A percentile compares a stretch with the other conserved stretches of the same genome.
These are phyloP conservation scores for Procapra przewalskii DNA, from an alignment of 2,113 vertebrate genomes.

Conservation along the genomic window DNA sequence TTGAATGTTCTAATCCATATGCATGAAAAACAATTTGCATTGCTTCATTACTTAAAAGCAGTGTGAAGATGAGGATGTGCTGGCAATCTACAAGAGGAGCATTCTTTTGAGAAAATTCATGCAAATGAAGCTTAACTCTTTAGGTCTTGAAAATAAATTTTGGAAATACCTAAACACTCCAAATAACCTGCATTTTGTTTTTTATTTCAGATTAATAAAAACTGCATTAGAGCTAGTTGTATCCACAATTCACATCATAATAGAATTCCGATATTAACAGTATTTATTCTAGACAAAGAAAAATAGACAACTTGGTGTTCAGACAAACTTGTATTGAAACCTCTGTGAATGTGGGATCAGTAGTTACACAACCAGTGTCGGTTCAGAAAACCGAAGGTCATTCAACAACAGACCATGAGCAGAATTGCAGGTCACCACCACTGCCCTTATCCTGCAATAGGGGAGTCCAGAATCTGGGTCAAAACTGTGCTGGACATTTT, in stretches of 20 bases:
- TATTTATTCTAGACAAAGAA: not conserved
- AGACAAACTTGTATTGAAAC: not conserved
- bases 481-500: too few relatives aligned
- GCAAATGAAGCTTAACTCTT: slow-evolving; percentile 10
- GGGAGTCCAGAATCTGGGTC: not conserved
- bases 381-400: not conserved
- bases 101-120: not conserved
- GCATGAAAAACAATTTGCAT: slow-evolving; percentile 58
- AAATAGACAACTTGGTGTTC: not conserved
- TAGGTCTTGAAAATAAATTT: not conserved
- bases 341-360: not conserved
- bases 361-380: not conserved
- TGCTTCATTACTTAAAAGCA: slow-evolving; percentile 60
- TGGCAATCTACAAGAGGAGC: not conserved
- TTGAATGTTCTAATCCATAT: slow-evolving; percentile 66
- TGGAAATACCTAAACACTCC: not conserved
- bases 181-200: not conserved
- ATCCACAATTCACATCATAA: not conserved
- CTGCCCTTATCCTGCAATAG: fast-evolving
- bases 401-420: not conserved
- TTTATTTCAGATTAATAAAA: not conserved
- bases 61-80: not conserved
- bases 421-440: not conserved
- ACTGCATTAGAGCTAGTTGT: not conserved
- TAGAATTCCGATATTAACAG: not conserved